Base-by-base conservation (phyloP, 2,888 invertebrate species). In the Lottia scabra region DNA sequence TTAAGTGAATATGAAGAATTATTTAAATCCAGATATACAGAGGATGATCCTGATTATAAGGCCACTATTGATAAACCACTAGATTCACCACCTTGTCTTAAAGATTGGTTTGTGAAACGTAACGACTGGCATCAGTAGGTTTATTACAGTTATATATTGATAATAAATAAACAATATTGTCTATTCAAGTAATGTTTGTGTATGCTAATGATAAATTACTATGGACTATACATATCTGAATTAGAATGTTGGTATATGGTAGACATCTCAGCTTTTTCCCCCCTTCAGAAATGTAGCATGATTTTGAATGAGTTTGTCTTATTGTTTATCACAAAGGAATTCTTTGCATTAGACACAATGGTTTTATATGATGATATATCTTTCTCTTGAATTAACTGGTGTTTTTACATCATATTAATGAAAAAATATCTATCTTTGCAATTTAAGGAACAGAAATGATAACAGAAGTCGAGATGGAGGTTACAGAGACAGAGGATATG, bases 21-120 rank as follows among this genome's bases (percentile, higher is more conserved):
- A 65, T 80, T 80, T 67, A 65, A 72, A 46, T 66, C 75, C 16
- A 65, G 79, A 12, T 80, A 73, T 69, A 77, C 78, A 13, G 76
- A 79, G 12, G 66, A 46, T 4, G 80, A 80, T 65, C 64, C 70
- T 19, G 78, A 67, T 8, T 80, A 73, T 46, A 67, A 72, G 67
- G 30, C 27, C 16, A 72, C 71, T 23, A 45, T 72, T 12, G 62
- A 65, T 27, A 65, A 63, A 23, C 65, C 73, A 0, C n/a, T 73
- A 15, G 71, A 73, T 12, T 68, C 75, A 3, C 80, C 78, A 16
- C 80, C 80, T 16, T 78, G 74, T 66, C 73, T 79, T 13, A 62
- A 69, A 46, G 78, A 79, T 69, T 80, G 79, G 79, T 65, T 27
- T 56, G 23, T 65, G 38, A 67, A 67, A 16, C 66, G 72, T 43